Base-by-base conservation (phyloP, 2,113 vertebrate genomes). In the Gallinago jamesoni region DNA sequence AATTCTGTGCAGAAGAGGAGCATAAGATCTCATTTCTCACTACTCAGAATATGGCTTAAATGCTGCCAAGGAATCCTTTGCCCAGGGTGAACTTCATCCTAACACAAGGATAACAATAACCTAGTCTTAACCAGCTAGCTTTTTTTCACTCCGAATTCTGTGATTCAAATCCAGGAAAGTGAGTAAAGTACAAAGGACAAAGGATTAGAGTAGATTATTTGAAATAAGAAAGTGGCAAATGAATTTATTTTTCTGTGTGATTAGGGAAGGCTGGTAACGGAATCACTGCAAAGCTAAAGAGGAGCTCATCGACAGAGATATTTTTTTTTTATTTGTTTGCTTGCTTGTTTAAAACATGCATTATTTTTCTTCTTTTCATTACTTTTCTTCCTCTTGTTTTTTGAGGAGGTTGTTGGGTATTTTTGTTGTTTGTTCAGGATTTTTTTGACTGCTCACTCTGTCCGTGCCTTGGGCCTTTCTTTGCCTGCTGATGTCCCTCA, bases 141-240 rank as follows among this genome's bases (percentile, higher is more conserved):
- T 33, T 86, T 50, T 64, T 59, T 9, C 1, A 12, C 17, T 85
- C 31, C 8, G 41, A 41, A 66, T 79, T 84, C 55, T 74, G n/a
- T 52, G 64, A 84, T 76, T 96, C 74, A 27, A 31, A 66, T 43
- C 35, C 60, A 59, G 67, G 67, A 53, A 57, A 93, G 67, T 35
- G 37, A 60, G 63, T 66, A 69, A 83, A 91, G 39, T 76, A 47
- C 52, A 75, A 75, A 35, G 6, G 14, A 60, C n/a, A n/a, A n/a
- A n/a, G n/a, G n/a, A 55, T 74, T 74, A 87, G 35, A 60, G 77
- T n/a, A 78, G 64, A 57, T 81, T 70, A 78, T 84, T 60, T 70
- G 91, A 68, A 94, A 87, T 67, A 24, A 86, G 84, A 81, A 73
- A 84, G 79, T 48, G 31, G 39, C 48, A 87, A 94, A 69, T 21